Evolutionary conservation across 2,797 vertebrate species (phyloP), one percentile per base, ranked within the genome.

Genomic region (Clarias laeviceps): DNA sequence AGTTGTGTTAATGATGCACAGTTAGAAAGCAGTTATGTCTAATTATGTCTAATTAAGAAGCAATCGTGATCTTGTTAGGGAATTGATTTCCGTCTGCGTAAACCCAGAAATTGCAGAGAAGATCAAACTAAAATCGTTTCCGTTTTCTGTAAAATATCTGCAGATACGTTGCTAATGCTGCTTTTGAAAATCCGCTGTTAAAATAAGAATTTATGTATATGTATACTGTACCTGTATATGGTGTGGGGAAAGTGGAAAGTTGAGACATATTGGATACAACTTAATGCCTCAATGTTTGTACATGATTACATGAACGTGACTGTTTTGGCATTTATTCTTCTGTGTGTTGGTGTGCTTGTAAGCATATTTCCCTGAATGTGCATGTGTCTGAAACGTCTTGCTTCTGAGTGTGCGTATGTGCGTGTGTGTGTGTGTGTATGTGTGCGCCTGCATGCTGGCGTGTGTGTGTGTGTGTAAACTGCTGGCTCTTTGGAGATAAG

Each of bases 401-500:
- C 61, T 11, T 73, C 20, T 50, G 77, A 1, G 74, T 32, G 27
- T 1, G 27, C 0, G 27, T 57, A 20, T 64, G 66, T 20, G 40
- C 22, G 56, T 45, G 56, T 4, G 64, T 34, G 65, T 17, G 65
- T 34, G 65, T 18, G 65, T 32, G 61, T 72, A 32, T 78, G 83
- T 64, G 5, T 29, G 14, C 12, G 50, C 37, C 8, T 74, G 68
- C 20, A 72, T 82, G 84, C 62, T 64, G 24, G 68, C 24, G 89
- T 88, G 89, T 91, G 89, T 83, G 89, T 91, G 89, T 83, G 89
- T 87, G 90, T 80, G 85, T 88, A 88, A 89, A 91, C 94, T 92
- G 90, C 94, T 95, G 94, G 93, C 93, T 91, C 92, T 95, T 94
- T 95, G 91, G 93, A 95, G 94, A 95, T 95, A 95, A 94, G 92